Conservation (phyloP, 2,113 vertebrate species). For the Neotoma lepida region DNA sequence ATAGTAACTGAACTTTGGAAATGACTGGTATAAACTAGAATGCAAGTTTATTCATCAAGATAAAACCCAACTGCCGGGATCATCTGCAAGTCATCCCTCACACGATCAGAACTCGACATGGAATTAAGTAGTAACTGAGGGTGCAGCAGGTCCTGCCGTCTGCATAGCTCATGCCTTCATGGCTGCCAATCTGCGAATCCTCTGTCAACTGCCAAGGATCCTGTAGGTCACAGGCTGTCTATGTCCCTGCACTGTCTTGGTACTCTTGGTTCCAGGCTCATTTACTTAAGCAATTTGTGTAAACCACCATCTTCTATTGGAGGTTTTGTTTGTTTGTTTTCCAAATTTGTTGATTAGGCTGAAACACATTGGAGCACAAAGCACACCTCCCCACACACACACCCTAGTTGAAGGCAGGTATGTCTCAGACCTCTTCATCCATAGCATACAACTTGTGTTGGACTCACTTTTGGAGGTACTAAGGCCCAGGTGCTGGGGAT, state of each 20-base stretch:
- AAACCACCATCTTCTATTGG: neutral
- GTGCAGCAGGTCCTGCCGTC: neutral
- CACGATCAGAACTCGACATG: fast-evolving
- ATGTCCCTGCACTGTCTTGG: neutral
- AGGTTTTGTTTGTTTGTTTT: neutral
- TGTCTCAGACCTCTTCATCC: neutral
- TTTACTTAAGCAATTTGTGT: neutral
- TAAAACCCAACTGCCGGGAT: neutral
- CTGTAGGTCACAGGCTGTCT: neutral
- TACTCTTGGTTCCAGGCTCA: neutral
- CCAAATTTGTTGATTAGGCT: neutral
- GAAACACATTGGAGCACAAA: neutral
- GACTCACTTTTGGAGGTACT: neutral
- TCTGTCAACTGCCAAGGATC: neutral
- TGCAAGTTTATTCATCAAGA: neutral
- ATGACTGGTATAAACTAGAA: neutral
- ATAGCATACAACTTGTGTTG: no score
- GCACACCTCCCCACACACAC: fast-evolving
- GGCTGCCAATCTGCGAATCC: neutral
- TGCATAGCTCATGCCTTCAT: neutral
- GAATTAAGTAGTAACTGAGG: neutral
- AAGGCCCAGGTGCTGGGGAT: neutral
- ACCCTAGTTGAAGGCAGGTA: neutral
- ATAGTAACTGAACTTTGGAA: neutral
- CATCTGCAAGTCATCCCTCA: neutral